Evolutionary conservation across 2,797 vertebrate species (phyloP).

Genomic region (Hephaestus fuliginosus): DNA sequence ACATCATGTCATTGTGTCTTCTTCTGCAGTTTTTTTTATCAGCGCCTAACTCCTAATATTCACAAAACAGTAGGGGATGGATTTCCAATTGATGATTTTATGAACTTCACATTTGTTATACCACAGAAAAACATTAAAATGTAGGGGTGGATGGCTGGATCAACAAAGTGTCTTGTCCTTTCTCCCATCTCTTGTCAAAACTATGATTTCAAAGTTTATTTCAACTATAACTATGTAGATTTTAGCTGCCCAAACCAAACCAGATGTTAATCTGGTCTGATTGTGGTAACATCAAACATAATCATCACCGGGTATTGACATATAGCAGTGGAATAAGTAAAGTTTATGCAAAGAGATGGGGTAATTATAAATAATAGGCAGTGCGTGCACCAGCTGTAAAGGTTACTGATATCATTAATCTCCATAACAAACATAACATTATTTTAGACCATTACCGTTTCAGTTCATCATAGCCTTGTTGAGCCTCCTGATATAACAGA

Average conservation of each 20-base stretch:
- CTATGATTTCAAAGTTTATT: neutral
- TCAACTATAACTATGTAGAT: neutral
- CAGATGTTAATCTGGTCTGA: neutral
- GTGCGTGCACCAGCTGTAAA: neutral
- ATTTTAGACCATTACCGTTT: constrained; percentile 4
- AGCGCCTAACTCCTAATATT: neutral
- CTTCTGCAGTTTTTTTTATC: too few relatives aligned
- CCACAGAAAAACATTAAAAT: too few relatives aligned
- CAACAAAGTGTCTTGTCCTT: neutral
- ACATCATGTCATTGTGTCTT: too few relatives aligned
- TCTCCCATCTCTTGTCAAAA: neutral
- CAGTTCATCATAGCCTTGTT: neutral
- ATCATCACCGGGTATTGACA: neutral
- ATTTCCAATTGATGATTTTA: too few relatives aligned
- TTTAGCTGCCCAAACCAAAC: neutral
- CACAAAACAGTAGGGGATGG: neutral
- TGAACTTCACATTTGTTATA: too few relatives aligned
- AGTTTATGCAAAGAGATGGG: neutral
- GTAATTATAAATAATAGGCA: constrained; percentile 20
- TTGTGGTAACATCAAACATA: neutral
- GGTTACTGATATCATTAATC: neutral
- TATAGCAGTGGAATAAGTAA: neutral
- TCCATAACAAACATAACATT: neutral
- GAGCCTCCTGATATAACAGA: constrained; percentile 11
- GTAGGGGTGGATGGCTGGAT: neutral